Percentiles rank a stretch among this genome's conserved stretches.
Conservation (phyloP, 2,113 vertebrate genomes). For the Malurus alboscapulatus region DNA sequence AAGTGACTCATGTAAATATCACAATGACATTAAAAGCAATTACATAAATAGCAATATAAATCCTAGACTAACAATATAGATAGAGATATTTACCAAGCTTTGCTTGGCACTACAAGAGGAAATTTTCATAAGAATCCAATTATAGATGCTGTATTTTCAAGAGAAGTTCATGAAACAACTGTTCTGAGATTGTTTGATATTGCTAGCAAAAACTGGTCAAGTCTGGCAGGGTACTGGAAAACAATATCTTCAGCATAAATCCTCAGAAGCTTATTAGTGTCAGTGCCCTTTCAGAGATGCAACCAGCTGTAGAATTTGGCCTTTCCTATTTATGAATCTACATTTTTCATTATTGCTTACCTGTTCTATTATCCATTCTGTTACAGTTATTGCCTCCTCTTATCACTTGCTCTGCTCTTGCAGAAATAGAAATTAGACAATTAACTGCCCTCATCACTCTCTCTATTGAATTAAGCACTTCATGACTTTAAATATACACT, state of each 20-base stretch:
- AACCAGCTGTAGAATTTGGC: background rate
- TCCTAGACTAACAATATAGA: background rate
- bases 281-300: background rate
- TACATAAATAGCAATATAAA: background rate
- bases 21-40: background rate
- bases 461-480: background rate
- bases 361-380: background rate
- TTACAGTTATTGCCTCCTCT: background rate
- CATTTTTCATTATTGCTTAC: conserved; percentile 12
- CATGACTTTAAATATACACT: background rate
- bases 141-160: background rate
- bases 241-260: background rate
- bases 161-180: background rate
- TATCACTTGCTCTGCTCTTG: background rate
- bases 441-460: background rate
- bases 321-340: background rate
- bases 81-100: background rate
- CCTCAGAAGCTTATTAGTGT: background rate
- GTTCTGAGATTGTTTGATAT: background rate
- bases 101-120: background rate
- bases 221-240: background rate
- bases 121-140: background rate
- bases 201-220: background rate
- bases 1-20: background rate
- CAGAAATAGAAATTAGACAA: background rate